Conservation (phyloP, 1,140 invertebrate genomes). For the Halictus rubicundus region DNA sequence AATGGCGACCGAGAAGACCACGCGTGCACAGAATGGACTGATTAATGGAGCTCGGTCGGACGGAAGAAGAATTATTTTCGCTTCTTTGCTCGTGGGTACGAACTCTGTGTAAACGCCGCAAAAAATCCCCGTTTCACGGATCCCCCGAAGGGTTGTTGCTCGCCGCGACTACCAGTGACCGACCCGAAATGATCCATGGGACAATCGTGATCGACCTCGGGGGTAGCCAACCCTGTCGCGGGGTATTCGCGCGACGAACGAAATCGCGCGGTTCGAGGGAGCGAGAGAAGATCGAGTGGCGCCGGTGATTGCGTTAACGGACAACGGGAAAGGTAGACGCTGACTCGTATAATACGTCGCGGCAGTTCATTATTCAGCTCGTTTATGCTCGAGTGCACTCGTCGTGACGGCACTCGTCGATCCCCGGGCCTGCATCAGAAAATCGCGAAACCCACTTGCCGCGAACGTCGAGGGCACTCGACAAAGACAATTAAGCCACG, state of each 20-base stretch:
- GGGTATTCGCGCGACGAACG: not conserved
- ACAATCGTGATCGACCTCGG: too few relatives aligned
- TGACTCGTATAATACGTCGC: constrained; percentile 29
- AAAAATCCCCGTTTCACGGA: not conserved
- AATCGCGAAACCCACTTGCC: constrained; percentile 32
- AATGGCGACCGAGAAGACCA: constrained; percentile 57
- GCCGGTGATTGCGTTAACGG: not conserved
- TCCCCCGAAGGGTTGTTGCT: not conserved
- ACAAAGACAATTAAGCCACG: constrained; percentile 37
- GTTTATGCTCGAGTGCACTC: constrained; percentile 32
- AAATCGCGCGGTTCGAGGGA: not conserved
- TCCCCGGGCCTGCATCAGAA: constrained; percentile 21
- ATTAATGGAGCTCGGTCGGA: constrained; percentile 59
- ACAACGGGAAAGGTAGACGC: not conserved
- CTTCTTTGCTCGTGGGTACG: not conserved
- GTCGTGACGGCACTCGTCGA: constrained; percentile 17
- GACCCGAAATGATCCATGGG: too few relatives aligned
- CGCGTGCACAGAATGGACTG: constrained; percentile 62
- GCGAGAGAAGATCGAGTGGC: constrained; percentile 2
- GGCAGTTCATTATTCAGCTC: constrained; percentile 33
- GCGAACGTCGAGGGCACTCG: constrained; percentile 32
- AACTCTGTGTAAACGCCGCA: constrained; percentile 32
- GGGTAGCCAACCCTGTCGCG: too few relatives aligned
- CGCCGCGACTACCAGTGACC: too few relatives aligned
- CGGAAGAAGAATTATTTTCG: constrained; percentile 48